phyloP scores from a whole-genome alignment of 2,888 invertebrate genomes.

The Globia sparganii region DNA sequence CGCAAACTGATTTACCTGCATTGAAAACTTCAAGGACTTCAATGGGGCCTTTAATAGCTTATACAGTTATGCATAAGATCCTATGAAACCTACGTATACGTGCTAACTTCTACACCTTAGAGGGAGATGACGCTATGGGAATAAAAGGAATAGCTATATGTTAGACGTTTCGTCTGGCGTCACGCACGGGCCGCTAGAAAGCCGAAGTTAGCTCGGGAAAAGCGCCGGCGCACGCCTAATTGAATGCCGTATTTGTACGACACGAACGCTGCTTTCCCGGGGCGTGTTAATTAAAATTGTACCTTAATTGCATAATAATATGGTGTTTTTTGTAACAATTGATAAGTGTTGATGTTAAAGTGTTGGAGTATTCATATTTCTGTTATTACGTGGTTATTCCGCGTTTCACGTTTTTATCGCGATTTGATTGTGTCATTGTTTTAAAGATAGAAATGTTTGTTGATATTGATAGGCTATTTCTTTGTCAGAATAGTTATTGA shows the following conservation, averaged over 20 bases:
- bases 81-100: slow-evolving; percentile 51
- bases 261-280: slow-evolving; percentile 69
- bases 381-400: slow-evolving; percentile 57
- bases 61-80: slow-evolving; percentile 57
- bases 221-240: slow-evolving; percentile 67
- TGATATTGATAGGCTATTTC: slow-evolving; percentile 40
- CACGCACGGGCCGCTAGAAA: slow-evolving; percentile 70
- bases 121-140: slow-evolving; percentile 53
- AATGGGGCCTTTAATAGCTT: slow-evolving; percentile 51
- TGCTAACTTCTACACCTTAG: slow-evolving; percentile 19
- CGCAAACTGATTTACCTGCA: slow-evolving; percentile 40
- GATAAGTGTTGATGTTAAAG: slow-evolving; percentile 25
- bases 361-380: slow-evolving; percentile 54
- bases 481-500: slow-evolving; percentile 5
- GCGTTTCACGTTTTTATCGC: slow-evolving; percentile 64
- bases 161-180: slow-evolving; percentile 60
- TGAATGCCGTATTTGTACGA: slow-evolving; percentile 63
- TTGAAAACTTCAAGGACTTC: slow-evolving; percentile 59
- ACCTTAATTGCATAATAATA: slow-evolving; percentile 50
- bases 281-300: slow-evolving; percentile 59
- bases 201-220: slow-evolving; percentile 68
- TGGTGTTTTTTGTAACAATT: slow-evolving; percentile 45
- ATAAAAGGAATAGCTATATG: slow-evolving; percentile 61
- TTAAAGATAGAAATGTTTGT: slow-evolving; percentile 36
- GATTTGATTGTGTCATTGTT: slow-evolving; percentile 54